phyloP scores from a whole-genome alignment of 2,888 invertebrate genomes.

The Tenthredo distinguenda region DNA sequence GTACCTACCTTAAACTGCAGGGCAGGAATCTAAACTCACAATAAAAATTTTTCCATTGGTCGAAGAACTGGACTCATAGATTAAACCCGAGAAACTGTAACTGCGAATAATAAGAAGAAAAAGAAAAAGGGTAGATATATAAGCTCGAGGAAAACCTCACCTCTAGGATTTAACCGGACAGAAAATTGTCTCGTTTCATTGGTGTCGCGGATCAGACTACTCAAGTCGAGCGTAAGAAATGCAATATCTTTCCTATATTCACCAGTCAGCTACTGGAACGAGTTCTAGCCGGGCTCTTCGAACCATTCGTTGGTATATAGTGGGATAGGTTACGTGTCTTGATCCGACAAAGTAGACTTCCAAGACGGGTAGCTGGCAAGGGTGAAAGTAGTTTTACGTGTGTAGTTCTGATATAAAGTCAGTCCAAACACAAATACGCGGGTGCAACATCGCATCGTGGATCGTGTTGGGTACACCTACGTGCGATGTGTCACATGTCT shows the following conservation, averaged over 20 bases:
- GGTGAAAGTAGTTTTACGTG: neutral
- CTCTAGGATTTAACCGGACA: slow-evolving; percentile 25
- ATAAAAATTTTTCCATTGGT: neutral
- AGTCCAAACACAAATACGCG: neutral
- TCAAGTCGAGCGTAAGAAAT: slow-evolving; percentile 52
- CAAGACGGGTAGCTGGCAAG: neutral
- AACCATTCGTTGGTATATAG: slow-evolving; percentile 38
- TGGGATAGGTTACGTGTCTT: slow-evolving; percentile 45
- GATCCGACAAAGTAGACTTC: slow-evolving; percentile 40
- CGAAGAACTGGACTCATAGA: neutral
- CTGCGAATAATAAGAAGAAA: neutral
- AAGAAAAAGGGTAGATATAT: neutral
- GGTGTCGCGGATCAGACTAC: neutral
- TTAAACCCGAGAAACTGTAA: neutral
- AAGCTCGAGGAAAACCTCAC: neutral
- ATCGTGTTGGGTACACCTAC: neutral
- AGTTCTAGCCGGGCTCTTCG: neutral
- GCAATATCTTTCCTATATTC: slow-evolving; percentile 53
- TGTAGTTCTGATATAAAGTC: neutral
- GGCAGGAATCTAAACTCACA: neutral
- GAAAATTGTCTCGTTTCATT: slow-evolving; percentile 46
- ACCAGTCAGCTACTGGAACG: neutral
- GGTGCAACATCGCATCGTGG: neutral
- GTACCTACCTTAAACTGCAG: neutral
- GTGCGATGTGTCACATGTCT: neutral